These are phyloP conservation scores for Sphecodes monilicornis DNA, from an alignment of 2,888 invertebrate genomes.

Conservation along the genomic window DNA sequence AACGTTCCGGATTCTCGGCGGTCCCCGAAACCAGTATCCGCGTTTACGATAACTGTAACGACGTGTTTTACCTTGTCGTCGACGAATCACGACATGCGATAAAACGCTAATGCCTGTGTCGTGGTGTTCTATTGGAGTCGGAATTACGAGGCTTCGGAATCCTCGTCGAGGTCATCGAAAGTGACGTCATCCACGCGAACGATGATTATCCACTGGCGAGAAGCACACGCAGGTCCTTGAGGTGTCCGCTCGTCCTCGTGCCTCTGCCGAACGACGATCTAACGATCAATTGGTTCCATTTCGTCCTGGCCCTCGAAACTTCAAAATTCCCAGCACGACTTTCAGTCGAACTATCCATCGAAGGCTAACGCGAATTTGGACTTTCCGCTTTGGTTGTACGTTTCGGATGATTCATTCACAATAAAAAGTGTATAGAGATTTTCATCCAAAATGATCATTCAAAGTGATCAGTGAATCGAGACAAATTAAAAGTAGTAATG, in stretches of 20 bases:
- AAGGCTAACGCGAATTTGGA: neutral
- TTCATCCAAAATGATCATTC: no score
- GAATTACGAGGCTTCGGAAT: slow-evolving; percentile 74
- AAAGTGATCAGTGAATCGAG: no score
- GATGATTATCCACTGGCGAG: slow-evolving; percentile 68
- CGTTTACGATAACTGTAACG: slow-evolving; percentile 19
- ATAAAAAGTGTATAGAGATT: no score
- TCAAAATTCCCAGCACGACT: neutral
- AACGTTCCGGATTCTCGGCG: neutral
- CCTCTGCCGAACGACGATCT: slow-evolving; percentile 55
- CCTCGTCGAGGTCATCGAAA: slow-evolving; percentile 67
- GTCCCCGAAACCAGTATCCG: neutral
- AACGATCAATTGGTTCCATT: slow-evolving; percentile 63
- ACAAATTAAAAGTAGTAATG: no score
- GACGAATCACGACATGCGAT: slow-evolving; percentile 38
- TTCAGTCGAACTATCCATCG: neutral
- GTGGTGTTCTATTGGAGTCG: slow-evolving; percentile 76
- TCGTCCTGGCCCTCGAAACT: neutral
- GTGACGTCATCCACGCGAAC: slow-evolving; percentile 70
- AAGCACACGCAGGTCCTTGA: slow-evolving; percentile 67
- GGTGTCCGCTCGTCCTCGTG: slow-evolving; percentile 58
- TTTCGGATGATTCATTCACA: neutral
- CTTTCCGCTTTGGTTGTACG: neutral
- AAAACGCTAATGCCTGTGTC: slow-evolving; percentile 57
- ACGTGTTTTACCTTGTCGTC: neutral